These are phyloP conservation scores for Hirtodrosophila confusa DNA, from an alignment of 2,888 invertebrate genomes.

Conservation along the genomic window DNA sequence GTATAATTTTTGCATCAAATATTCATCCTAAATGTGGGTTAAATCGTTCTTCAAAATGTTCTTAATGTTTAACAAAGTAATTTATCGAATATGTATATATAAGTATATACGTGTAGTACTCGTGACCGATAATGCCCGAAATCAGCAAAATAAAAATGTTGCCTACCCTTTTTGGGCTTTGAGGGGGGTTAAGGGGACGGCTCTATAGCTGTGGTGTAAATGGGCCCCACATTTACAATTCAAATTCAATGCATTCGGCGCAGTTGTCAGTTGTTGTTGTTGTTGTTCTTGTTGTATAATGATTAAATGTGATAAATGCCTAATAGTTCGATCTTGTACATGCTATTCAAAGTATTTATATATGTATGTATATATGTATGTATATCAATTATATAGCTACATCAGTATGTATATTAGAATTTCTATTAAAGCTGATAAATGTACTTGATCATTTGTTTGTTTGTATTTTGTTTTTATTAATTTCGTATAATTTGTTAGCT, in stretches of 20 bases:
- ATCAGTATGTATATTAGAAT: slow-evolving; percentile 61
- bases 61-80: slow-evolving; percentile 31
- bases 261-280: slow-evolving; percentile 11
- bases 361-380: slow-evolving; percentile 37
- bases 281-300: slow-evolving; percentile 41
- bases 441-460: slow-evolving; percentile 64
- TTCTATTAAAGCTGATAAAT: slow-evolving; percentile 75
- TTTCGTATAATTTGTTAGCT: slow-evolving; percentile 47
- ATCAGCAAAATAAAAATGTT: slow-evolving; percentile 2
- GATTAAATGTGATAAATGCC: slow-evolving; percentile 69
- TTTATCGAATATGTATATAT: slow-evolving; percentile 18
- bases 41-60: slow-evolving; percentile 17
- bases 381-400: slow-evolving; percentile 51
- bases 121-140: neutral
- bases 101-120: neutral
- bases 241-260: slow-evolving; percentile 14
- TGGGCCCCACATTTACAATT: slow-evolving; percentile 24
- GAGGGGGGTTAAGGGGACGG: slow-evolving; percentile 28
- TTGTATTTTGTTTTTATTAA: slow-evolving; percentile 34
- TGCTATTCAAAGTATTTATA: slow-evolving; percentile 48
- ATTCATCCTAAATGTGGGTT: slow-evolving; percentile 27
- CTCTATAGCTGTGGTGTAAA: slow-evolving; percentile 33
- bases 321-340: slow-evolving; percentile 60
- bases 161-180: slow-evolving; percentile 1
- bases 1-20: slow-evolving; percentile 12